Conservation (phyloP, 1,140 invertebrate genomes). For the Bombus superbus region DNA sequence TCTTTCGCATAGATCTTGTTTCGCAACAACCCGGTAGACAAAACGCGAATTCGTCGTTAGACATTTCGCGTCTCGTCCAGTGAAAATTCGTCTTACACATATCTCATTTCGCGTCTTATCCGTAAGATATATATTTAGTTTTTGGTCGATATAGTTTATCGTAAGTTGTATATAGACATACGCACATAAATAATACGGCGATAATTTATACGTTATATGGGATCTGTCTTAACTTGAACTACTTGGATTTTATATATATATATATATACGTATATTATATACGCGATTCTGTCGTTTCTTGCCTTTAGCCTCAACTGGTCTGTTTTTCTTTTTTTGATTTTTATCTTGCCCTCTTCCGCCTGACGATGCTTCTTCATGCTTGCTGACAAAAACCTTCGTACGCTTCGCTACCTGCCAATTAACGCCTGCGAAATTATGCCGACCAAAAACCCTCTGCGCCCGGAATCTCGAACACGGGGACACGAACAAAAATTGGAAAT, state of each 20-base stretch:
- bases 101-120: no score
- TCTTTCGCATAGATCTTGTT: no score
- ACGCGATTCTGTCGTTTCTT: conserved; percentile 70
- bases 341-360: conserved; percentile 83
- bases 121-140: no score
- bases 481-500: conserved; percentile 12
- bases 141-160: no score
- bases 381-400: conserved; percentile 82
- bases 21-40: no score
- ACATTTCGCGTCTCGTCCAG: no score
- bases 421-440: conserved; percentile 79
- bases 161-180: neutral
- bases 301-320: conserved; percentile 81
- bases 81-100: no score
- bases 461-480: conserved; percentile 60
- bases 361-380: conserved; percentile 84
- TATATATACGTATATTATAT: conserved; percentile 15
- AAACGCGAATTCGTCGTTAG: no score
- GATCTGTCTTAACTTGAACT: neutral
- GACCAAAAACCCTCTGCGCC: conserved; percentile 37
- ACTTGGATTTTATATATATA: neutral
- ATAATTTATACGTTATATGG: neutral
- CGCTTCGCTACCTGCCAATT: conserved; percentile 84
- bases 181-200: neutral
- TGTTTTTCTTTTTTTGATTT: conserved; percentile 84